phyloP scores from a whole-genome alignment of 2,888 invertebrate species.

The Lycophotia porphyrea region DNA sequence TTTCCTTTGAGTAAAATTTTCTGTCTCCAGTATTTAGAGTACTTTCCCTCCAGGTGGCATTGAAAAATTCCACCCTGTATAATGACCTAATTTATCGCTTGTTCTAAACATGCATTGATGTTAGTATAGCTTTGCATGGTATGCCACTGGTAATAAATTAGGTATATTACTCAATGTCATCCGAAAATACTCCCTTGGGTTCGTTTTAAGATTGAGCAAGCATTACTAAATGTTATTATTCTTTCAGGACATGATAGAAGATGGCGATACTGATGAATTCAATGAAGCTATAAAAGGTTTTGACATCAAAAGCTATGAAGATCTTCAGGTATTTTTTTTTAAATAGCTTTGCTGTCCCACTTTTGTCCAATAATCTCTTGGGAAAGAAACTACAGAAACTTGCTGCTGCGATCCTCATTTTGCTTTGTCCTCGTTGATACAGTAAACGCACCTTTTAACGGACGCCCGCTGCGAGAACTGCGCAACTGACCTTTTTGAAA shows the following conservation, averaged over 20 bases:
- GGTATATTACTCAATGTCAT: not conserved
- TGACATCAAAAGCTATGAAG: constrained; percentile 94
- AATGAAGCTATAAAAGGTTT: constrained; percentile 93
- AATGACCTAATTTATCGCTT: not conserved
- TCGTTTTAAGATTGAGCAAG: not conserved
- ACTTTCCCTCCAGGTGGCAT: too few species aligned
- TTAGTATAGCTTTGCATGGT: not conserved
- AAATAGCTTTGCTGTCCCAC: not conserved
- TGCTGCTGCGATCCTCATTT: not conserved
- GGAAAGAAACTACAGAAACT: not conserved
- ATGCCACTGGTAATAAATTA: not conserved
- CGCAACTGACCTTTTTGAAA: not conserved
- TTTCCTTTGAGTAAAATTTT: too few species aligned
- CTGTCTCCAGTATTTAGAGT: too few species aligned
- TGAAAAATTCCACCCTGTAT: too few species aligned
- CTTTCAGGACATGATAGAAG: constrained; percentile 91
- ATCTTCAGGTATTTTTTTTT: constrained; percentile 91
- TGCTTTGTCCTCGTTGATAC: not conserved
- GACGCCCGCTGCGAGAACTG: not conserved
- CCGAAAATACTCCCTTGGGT: not conserved
- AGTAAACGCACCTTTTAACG: not conserved
- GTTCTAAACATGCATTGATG: not conserved
- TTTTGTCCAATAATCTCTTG: not conserved
- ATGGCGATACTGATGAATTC: constrained; percentile 93
- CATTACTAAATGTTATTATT: not conserved